Conservation (phyloP, 2,888 invertebrate genomes). For the Thumatha senex region DNA sequence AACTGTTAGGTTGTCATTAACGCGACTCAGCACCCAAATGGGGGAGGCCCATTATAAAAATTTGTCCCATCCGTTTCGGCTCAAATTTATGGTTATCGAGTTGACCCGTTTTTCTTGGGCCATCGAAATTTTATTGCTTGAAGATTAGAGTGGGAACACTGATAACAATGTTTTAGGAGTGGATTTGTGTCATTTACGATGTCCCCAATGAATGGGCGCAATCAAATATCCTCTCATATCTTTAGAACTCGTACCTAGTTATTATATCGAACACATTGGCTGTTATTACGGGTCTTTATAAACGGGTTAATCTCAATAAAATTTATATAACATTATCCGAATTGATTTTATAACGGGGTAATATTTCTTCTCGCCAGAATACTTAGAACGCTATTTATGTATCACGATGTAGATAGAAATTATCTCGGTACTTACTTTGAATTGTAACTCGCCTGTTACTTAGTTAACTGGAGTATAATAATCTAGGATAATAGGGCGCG, state of each 20-base stretch:
- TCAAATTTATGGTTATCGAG: conserved; percentile 81
- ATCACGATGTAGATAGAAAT: conserved; percentile 17
- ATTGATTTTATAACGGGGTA: conserved; percentile 16
- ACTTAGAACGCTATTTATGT: conserved; percentile 13
- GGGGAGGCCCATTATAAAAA: conserved; percentile 82
- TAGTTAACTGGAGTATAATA: conserved; percentile 2
- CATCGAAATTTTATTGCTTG: conserved; percentile 77
- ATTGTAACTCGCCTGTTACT: conserved; percentile 19
- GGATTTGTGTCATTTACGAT: conserved; percentile 65
- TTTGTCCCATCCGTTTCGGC: conserved; percentile 82
- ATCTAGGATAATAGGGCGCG: not conserved
- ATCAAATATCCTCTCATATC: conserved; percentile 41
- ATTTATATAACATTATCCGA: conserved; percentile 10
- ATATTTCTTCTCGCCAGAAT: conserved; percentile 12
- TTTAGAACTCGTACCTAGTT: conserved; percentile 20
- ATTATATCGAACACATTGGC: conserved; percentile 23
- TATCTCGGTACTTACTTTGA: conserved; percentile 18
- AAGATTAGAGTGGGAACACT: conserved; percentile 79
- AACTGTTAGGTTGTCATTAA: conserved; percentile 82
- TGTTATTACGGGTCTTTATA: conserved; percentile 22
- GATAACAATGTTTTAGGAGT: conserved; percentile 78
- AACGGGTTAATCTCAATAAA: conserved; percentile 13
- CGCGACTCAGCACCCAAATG: conserved; percentile 75
- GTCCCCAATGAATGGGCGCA: conserved; percentile 60
- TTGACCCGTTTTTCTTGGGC: conserved; percentile 73